Base-by-base conservation (phyloP, 2,888 invertebrate species). In the Liodrosophila aerea region DNA sequence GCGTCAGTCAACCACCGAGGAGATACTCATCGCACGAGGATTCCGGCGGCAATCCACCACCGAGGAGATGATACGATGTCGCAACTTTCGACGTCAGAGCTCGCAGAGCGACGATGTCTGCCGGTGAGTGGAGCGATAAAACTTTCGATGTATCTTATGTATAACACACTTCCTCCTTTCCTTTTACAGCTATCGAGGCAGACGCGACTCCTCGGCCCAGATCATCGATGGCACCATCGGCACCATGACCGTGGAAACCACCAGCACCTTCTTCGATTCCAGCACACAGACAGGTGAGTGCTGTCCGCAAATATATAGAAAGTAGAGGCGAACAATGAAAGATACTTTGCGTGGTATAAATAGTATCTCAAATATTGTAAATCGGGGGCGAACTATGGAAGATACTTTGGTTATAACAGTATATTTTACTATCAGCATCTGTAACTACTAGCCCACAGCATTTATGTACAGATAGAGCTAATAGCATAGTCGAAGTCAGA, bases 211-310 rank as follows among this genome's bases (percentile, higher is more conserved):
- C 1, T 94, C 95, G 39, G 96, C 96, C 0, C 97, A 97, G 91
- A 97, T 97, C 85, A 94, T 95, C 51, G 97, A 97, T 87, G 97
- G 97, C 11, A 97, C 97, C 18, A 94, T 97, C 71, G 96, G 95
- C 27, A 95, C 96, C 31, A 97, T 97, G 97, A 96, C 96, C 0
- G 96, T 97, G 18, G 97, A 97, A 90, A 97, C 97, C 2, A 96
- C 96, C 3, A 96, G 96, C 90, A 96, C 96, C 0, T 96, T 96
- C 90, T 97, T 96, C 88, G 97, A 97, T 91, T 96, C 96, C 73
- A 96, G 96, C 89, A 97, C 97, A 18, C 97, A 97, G 91, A 97
- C 97, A 88, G 97, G 97, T 96, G 87, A 94, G 95, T 91, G 2
- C 1, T n/a, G 7, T 1, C 0, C 7, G 2, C 22, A 15, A 22